These are phyloP conservation scores for Drosophila takahashii DNA, from an alignment of 1,140 invertebrate species.

Conservation along the genomic window DNA sequence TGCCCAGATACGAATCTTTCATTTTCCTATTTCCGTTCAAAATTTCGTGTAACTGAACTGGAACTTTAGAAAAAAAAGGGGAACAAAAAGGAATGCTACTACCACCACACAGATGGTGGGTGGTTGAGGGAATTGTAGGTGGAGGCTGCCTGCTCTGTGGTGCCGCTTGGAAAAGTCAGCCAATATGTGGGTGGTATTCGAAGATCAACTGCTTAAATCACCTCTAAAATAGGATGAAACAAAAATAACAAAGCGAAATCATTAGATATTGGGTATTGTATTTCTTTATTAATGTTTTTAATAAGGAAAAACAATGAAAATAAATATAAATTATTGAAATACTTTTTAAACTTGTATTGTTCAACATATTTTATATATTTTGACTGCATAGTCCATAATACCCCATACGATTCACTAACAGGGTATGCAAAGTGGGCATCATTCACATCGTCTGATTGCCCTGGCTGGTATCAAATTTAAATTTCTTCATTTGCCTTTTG, in stretches of 20 bases:
- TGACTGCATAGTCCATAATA: background rate
- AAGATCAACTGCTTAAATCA: background rate
- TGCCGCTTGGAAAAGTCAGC: slow-evolving; percentile 60
- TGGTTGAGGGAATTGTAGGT: slow-evolving; percentile 6
- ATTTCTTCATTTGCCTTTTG: slow-evolving; percentile 74
- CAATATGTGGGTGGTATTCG: background rate
- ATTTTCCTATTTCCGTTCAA: slow-evolving; percentile 79
- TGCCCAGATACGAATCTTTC: slow-evolving; percentile 75
- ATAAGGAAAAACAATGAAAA: too few species aligned
- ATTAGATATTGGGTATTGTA: background rate
- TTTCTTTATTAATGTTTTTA: too few species aligned
- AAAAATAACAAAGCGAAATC: background rate
- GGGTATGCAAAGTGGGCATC: slow-evolving; percentile 36
- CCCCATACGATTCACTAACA: background rate
- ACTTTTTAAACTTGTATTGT: too few species aligned
- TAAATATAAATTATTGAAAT: too few species aligned
- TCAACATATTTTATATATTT: too few species aligned
- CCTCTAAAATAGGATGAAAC: background rate
- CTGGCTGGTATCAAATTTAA: slow-evolving; percentile 69
- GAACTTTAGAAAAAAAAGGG: slow-evolving; percentile 55
- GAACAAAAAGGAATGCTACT: slow-evolving; percentile 37
- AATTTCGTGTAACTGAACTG: slow-evolving; percentile 78
- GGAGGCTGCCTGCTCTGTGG: slow-evolving; percentile 35
- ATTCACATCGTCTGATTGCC: slow-evolving; percentile 58
- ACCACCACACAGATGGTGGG: slow-evolving; percentile 48